Conservation (phyloP, 2,797 vertebrate species). For the Moxostoma hubbsi region DNA sequence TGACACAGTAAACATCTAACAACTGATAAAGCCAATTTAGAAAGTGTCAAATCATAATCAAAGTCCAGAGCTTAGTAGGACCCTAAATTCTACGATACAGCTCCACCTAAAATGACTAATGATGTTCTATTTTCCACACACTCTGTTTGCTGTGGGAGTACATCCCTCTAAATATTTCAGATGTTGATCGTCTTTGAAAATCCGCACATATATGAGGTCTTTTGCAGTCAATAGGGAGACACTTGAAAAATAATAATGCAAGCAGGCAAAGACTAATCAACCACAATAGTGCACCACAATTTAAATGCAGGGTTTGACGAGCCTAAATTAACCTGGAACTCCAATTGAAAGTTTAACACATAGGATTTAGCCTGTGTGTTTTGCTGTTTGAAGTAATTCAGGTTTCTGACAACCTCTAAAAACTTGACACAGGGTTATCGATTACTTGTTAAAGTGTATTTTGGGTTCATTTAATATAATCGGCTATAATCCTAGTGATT, state of each 20-base stretch:
- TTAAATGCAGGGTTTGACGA: not conserved
- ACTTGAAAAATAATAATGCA: too few relatives aligned
- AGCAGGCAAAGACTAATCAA: too few relatives aligned
- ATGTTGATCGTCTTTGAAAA: too few relatives aligned
- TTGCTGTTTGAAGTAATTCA: not conserved
- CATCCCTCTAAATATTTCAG: not conserved
- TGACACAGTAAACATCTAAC: too few relatives aligned
- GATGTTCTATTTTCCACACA: too few relatives aligned
- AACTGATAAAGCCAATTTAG: too few relatives aligned
- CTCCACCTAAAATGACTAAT: too few relatives aligned
- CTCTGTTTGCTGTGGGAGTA: not conserved
- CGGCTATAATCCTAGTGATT: conserved; percentile 5
- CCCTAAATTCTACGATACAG: too few relatives aligned
- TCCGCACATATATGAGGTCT: too few relatives aligned
- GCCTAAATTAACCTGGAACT: not conserved
- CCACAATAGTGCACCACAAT: too few relatives aligned
- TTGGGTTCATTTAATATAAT: conserved; percentile 6
- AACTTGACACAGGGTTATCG: not conserved
- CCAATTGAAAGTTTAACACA: not conserved
- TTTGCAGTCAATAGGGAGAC: too few relatives aligned
- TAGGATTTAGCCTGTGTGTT: not conserved
- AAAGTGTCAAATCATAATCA: not conserved
- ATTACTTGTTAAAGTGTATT: conserved; percentile 15
- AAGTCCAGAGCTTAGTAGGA: not conserved
- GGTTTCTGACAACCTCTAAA: not conserved